Percentiles rank a stretch among this genome's conserved stretches.
These are phyloP conservation scores for Bubo scandiacus DNA, from an alignment of 2,113 vertebrate species.

Conservation along the genomic window DNA sequence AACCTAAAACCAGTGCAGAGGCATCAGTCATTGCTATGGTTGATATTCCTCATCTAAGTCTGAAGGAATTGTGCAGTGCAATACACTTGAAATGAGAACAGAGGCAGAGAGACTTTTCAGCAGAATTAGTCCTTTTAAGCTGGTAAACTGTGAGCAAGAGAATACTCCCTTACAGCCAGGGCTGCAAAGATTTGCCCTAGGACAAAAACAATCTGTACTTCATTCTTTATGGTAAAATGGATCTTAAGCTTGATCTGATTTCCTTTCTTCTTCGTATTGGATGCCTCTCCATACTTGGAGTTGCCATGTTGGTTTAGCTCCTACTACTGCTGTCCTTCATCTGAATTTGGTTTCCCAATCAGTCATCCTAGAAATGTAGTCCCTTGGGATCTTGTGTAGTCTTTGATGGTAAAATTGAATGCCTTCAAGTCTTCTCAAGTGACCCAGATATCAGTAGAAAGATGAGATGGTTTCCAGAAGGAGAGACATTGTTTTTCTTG, in stretches of 20 bases:
- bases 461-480: background rate
- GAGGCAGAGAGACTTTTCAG: background rate
- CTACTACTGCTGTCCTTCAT: background rate
- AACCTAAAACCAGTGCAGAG: background rate
- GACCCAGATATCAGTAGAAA: background rate
- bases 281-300: background rate
- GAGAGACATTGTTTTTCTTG: background rate
- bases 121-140: background rate
- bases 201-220: background rate
- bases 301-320: background rate
- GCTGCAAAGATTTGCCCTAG: background rate
- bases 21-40: background rate
- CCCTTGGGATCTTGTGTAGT: background rate
- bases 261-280: background rate
- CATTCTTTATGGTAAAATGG: background rate
- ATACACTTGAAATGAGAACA: background rate
- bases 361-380: background rate
- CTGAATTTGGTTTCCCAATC: background rate
- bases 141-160: background rate
- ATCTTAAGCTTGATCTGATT: background rate
- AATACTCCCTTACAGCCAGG: background rate
- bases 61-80: background rate
- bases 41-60: background rate
- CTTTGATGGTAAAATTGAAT: constrained; percentile 4
- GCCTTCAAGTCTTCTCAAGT: background rate